Percentiles rank a stretch among this genome's conserved stretches.
Evolutionary conservation across 2,113 vertebrate genomes (phyloP).

Genomic region (Lamprologus speciosus): DNA sequence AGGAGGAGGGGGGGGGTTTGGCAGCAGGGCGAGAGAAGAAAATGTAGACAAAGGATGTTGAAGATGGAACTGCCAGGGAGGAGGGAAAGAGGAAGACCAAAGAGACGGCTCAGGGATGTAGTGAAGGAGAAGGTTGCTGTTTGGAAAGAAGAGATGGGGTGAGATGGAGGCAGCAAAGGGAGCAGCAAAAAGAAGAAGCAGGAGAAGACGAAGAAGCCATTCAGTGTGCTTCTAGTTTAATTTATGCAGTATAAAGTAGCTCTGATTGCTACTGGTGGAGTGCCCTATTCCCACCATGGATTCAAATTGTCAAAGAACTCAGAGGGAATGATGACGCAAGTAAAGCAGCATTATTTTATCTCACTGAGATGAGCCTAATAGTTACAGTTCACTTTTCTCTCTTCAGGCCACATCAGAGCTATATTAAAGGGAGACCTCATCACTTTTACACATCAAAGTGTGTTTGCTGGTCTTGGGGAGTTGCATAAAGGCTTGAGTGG

Average conservation of each 20-base stretch:
- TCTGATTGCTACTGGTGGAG: neutral
- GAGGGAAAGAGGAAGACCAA: neutral
- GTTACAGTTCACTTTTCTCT: neutral
- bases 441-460: neutral
- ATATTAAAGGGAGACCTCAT: neutral
- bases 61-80: neutral
- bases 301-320: neutral
- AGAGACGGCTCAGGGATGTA: neutral
- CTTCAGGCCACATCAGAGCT: neutral
- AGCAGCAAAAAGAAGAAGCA: neutral
- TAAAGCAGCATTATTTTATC: neutral
- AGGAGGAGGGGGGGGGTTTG: neutral
- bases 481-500: neutral
- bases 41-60: neutral
- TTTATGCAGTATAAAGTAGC: neutral
- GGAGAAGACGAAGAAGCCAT: neutral
- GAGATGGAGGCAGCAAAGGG: neutral
- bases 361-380: neutral
- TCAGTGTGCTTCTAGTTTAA: neutral
- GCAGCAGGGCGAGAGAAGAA: neutral
- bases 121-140: neutral
- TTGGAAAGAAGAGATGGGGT: neutral
- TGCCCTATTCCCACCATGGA: neutral
- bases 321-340: neutral
- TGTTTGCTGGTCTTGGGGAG: neutral